A percentile compares a stretch with the other conserved stretches of the same genome.
Evolutionary conservation across 92 coral and sea anemone species (phyloP).

Genomic region (Palythoa grandiflora): DNA sequence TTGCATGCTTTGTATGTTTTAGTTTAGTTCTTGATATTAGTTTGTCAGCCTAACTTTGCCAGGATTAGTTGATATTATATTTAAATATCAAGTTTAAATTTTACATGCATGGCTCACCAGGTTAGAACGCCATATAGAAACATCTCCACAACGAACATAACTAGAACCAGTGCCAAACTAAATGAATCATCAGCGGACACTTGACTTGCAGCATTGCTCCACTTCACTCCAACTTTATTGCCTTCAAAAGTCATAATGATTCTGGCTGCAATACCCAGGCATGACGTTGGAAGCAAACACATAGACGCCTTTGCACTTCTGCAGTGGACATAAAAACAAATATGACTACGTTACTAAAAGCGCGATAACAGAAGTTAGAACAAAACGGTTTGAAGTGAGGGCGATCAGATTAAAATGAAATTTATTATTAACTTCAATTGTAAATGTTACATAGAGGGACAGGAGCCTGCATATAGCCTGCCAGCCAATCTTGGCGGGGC

Average conservation of each 20-base stretch:
- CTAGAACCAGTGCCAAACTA: slow-evolving; percentile 82
- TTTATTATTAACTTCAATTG: too few species aligned
- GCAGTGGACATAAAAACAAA: background rate
- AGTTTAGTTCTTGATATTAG: too few species aligned
- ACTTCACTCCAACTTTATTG: slow-evolving; percentile 79
- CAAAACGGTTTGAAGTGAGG: too few species aligned
- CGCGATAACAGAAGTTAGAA: too few species aligned
- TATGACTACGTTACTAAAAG: too few species aligned
- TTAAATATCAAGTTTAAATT: background rate
- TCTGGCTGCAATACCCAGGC: slow-evolving; percentile 90
- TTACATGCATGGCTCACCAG: slow-evolving; percentile 70
- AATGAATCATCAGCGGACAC: slow-evolving; percentile 94
- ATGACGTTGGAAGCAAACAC: slow-evolving; percentile 90
- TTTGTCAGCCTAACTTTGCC: too few species aligned
- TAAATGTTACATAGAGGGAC: too few species aligned
- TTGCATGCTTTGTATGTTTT: too few species aligned
- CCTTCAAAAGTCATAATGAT: slow-evolving; percentile 81
- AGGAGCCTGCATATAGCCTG: too few species aligned
- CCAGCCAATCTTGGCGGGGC: too few species aligned
- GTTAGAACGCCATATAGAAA: slow-evolving; percentile 72
- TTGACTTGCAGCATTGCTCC: slow-evolving; percentile 74
- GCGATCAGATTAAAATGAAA: too few species aligned
- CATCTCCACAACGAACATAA: slow-evolving; percentile 78
- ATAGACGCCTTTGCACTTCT: slow-evolving; percentile 85
- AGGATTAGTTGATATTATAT: background rate